Evolutionary conservation across 2,113 vertebrate species (phyloP).

Genomic region (Eubucco bourcierii): DNA sequence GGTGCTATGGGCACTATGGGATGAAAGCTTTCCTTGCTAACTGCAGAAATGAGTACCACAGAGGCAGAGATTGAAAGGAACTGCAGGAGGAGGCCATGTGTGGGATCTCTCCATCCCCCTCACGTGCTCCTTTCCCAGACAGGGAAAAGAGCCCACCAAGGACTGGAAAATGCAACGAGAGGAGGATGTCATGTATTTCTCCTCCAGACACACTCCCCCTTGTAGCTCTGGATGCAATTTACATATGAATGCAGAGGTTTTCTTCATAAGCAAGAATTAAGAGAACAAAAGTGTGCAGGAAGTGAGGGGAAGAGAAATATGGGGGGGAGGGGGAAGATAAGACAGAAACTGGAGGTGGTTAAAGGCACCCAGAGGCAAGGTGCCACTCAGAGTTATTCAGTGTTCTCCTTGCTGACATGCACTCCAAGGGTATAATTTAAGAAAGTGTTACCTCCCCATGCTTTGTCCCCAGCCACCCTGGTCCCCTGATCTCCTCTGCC

Average conservation of each 20-base stretch:
- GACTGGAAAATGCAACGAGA: constrained; percentile 9
- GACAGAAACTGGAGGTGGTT: constrained; percentile 63
- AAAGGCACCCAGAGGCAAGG: constrained; percentile 48
- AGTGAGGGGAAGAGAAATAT: constrained; percentile 1
- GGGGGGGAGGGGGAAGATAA: not conserved
- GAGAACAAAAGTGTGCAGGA: constrained; percentile 58
- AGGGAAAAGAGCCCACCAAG: not conserved
- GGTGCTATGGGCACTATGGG: not conserved
- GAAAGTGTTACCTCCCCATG: not conserved
- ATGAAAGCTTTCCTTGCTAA: not conserved
- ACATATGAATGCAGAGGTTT: constrained; percentile 57
- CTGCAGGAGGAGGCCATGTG: not conserved
- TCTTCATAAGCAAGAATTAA: constrained; percentile 60
- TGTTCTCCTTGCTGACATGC: not conserved
- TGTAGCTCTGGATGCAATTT: constrained; percentile 26
- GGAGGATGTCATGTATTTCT: not conserved
- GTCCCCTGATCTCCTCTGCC: not conserved
- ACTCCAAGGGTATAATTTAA: constrained; percentile 26
- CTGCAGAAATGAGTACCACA: not conserved
- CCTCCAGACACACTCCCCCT: not conserved
- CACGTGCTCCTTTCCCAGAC: not conserved
- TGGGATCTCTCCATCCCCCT: not conserved
- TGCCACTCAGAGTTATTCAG: not conserved
- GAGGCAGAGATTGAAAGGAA: not conserved
- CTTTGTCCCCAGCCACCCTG: not conserved